Base-by-base conservation (phyloP, 2,113 vertebrate species). In the Calyptomena viridis region DNA sequence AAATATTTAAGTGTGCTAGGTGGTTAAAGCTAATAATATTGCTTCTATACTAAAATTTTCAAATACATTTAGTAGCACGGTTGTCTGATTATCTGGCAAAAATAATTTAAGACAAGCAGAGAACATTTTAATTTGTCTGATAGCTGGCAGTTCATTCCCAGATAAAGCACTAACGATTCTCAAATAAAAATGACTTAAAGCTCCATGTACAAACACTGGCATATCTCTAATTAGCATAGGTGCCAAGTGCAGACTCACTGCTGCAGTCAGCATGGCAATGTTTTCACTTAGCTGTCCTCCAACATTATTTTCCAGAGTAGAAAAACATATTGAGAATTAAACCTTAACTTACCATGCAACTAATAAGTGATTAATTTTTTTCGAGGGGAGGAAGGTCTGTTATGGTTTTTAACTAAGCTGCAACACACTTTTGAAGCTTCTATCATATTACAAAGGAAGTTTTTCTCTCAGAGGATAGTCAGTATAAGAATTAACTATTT, bases 191-290 rank as follows among this genome's bases (percentile, higher is more conserved):
- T 30, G 47, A 37, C 22, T 60, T 78, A 20, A 84, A 31, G 4
- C 30, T 75, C 25, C 18, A 3, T 0, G 0, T 28, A 37, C 3
- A 28, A 58, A 67, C 49, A 44, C 84, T 71, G 52, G 7, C 3
- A 17, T 0, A 0, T 69, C n/a, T 46, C 59, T 77, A 50, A 25
- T 47, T 24, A 73, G 13, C 37, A 11, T 2, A 35, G 24, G 9
- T 39, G 40, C 44, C 35, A 73, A 50, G 25, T 25, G 25, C 16
- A 30, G 60, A 30, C 49, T 72, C 25, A 12, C 35, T 42, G 81
- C 64, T 86, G 53, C 33, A 63, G 4, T 71, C 58, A 68, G 40
- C 3, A 0, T 22, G 33, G 27, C 27, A 28, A 1, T 14, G 16
- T 50, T 93, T 82, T 84, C 39, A 25, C 56, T 76, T 64, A 40